Evolutionary conservation across 2,113 vertebrate species (phyloP).

Genomic region (Macrotis lagotis): DNA sequence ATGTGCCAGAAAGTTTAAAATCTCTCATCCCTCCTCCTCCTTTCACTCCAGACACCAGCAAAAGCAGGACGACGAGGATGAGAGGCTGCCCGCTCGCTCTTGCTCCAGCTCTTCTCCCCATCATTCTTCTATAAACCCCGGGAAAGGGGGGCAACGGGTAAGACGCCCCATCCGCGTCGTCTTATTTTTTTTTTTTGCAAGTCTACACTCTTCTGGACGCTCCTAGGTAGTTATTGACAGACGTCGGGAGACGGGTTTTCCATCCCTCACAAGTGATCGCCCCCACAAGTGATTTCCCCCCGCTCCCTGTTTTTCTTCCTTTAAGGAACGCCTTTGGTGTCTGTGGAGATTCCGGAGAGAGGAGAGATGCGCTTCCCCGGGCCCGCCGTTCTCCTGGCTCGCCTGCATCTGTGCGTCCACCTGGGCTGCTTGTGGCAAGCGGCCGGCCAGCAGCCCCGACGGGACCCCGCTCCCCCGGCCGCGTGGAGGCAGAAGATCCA

Average conservation of each 20-base stretch:
- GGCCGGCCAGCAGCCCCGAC: conserved; percentile 77
- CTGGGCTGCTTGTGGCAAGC: conserved; percentile 80
- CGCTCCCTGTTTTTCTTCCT: not conserved
- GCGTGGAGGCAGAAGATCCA: conserved; percentile 86
- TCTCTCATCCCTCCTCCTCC: conserved; percentile 79
- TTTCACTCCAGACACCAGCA: conserved; percentile 79
- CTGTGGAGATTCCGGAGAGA: not conserved
- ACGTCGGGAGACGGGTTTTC: not conserved
- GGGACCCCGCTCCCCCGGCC: conserved; percentile 77
- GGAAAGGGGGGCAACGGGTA: conserved; percentile 37
- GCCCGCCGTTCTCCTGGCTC: conserved; percentile 74
- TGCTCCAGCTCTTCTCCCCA: conserved; percentile 60
- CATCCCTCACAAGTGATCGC: conserved; percentile 12
- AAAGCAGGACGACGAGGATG: conserved; percentile 71
- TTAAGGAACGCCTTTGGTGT: not conserved
- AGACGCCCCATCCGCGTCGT: conserved; percentile 64
- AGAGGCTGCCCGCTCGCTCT: conserved; percentile 71
- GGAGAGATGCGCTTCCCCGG: conserved; percentile 75
- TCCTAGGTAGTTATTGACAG: not conserved
- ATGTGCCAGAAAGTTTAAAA: conserved; percentile 87
- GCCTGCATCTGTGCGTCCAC: conserved; percentile 79
- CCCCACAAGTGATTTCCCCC: conserved; percentile 5
- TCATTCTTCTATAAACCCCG: conserved; percentile 64
- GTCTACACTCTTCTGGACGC: conserved; percentile 10
- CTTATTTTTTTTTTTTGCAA: not conserved